Evolutionary conservation across 2,888 invertebrate species (phyloP).

Genomic region (Falcaria lacertinaria): DNA sequence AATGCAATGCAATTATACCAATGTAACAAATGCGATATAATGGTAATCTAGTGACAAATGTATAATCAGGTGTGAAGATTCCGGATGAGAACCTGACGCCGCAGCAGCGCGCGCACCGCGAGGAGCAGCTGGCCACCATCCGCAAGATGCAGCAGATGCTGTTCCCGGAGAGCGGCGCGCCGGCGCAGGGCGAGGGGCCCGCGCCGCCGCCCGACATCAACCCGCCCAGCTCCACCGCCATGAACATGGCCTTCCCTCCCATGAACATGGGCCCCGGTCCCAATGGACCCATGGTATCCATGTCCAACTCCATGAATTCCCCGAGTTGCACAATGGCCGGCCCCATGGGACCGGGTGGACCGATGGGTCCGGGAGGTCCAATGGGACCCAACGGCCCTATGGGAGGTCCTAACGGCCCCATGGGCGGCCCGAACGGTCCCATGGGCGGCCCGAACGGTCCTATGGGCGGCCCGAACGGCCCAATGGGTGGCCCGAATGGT

Average conservation of each 20-base stretch:
- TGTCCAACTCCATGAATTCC: constrained; percentile 66
- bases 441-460: constrained; percentile 49
- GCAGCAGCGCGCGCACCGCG: constrained; percentile 95
- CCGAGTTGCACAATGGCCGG: constrained; percentile 73
- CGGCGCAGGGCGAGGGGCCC: constrained; percentile 50
- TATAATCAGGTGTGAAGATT: constrained; percentile 86
- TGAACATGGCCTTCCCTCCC: constrained; percentile 66
- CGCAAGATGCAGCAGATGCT: constrained; percentile 95
- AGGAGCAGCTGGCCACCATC: constrained; percentile 94
- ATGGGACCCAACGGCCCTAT: constrained; percentile 46
- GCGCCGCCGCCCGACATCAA: constrained; percentile 58
- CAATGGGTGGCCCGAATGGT: constrained; percentile 48
- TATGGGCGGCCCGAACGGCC: constrained; percentile 23
- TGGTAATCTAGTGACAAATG: not conserved
- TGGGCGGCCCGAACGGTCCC: constrained; percentile 58
- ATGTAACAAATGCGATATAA: too few relatives aligned
- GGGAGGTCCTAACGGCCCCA: constrained; percentile 60
- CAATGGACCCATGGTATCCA: constrained; percentile 69
- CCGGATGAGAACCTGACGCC: constrained; percentile 98
- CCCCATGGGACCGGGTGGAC: constrained; percentile 58
- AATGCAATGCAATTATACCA: too few relatives aligned
- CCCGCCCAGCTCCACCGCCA: constrained; percentile 62
- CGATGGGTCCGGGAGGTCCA: constrained; percentile 62
- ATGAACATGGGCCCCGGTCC: constrained; percentile 70
- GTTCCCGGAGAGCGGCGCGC: constrained; percentile 87